Evolutionary conservation across 2,113 vertebrate genomes (phyloP).

Genomic region (Psettodes erumei): DNA sequence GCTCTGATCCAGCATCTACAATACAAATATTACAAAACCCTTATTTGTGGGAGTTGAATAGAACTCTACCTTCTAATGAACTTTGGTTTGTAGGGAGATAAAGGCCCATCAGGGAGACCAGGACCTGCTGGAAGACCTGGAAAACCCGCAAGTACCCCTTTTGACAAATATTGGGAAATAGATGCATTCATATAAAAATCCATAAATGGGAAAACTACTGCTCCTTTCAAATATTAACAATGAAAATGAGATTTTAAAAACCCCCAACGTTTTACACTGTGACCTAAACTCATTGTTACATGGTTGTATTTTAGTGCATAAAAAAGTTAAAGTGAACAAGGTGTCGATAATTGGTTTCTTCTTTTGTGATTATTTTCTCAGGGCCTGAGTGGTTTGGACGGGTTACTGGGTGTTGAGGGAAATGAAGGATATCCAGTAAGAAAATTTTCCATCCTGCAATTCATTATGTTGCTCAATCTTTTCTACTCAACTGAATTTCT

Average conservation of each 20-base stretch:
- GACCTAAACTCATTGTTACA: neutral
- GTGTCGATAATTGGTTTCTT: neutral
- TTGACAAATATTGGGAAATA: neutral
- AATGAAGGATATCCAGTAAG: slow-evolving; percentile 83
- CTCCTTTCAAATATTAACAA: neutral
- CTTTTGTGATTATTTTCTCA: slow-evolving; percentile 42
- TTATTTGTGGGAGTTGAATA: neutral
- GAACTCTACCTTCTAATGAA: neutral
- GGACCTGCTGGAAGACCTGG: slow-evolving; percentile 74
- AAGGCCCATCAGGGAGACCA: slow-evolving; percentile 64
- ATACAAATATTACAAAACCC: neutral
- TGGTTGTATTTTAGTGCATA: neutral
- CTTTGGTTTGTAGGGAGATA: slow-evolving; percentile 67
- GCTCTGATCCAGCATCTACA: neutral
- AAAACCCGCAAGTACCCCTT: slow-evolving; percentile 75
- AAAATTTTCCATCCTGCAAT: neutral
- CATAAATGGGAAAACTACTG: neutral
- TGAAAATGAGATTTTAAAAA: neutral
- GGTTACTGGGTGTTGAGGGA: slow-evolving; percentile 83
- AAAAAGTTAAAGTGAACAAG: neutral
- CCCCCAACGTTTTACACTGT: no score
- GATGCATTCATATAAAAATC: neutral
- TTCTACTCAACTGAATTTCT: neutral
- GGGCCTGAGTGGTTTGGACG: slow-evolving; percentile 79
- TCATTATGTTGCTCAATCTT: neutral